Evolutionary conservation across 2,113 vertebrate genomes (phyloP), one percentile per base, ranked within the genome.

Genomic region (Mesocricetus auratus): DNA sequence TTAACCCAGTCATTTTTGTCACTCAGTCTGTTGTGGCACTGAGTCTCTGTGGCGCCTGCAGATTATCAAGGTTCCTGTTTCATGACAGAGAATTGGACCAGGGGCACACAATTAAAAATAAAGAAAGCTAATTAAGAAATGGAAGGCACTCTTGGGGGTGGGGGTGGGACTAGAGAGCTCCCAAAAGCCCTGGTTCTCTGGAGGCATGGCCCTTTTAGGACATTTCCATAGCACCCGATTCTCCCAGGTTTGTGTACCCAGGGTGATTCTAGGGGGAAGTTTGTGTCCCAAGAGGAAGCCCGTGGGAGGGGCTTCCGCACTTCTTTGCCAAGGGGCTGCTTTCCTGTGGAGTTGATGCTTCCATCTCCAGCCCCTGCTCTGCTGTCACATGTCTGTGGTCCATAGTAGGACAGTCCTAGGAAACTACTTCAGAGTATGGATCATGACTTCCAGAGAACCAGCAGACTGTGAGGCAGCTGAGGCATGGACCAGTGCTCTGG

Each of bases 201-300:
- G 74, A 5, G 74, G 42, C 12, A 47, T 47, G 74, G 13, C 74
- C 5, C 45, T 29, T 79, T 36, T 69, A 56, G 33, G 33, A 22
- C 78, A n/a, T 56, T 56, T 81, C 6, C 50, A 81, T 24, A 58
- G 53, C 36, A 58, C 21, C 21, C 10, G 1, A 22, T 58, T 56
- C 36, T 58, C 33, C 33, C 53, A 81, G 53, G 33, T 81, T 36
- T 42, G 71, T 81, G 9, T 81, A n/a, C n/a, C 33, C 22, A 19
- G n/a, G 77, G 78, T 9, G 3, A 19, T 42, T 42, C n/a, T 39
- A 1, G 0, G n/a, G 0, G 71, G 71, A 22, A 42, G n/a, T 13
- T 7, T 39, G 39, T 56, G 50, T 24, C 56, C 78, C 50, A 19
- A 56, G 53, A 12, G 19, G 69, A 10, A 47, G 3, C 60, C 45